These are phyloP conservation scores for Helicoverpa assulta DNA, from an alignment of 2,888 invertebrate genomes.

Conservation along the genomic window DNA sequence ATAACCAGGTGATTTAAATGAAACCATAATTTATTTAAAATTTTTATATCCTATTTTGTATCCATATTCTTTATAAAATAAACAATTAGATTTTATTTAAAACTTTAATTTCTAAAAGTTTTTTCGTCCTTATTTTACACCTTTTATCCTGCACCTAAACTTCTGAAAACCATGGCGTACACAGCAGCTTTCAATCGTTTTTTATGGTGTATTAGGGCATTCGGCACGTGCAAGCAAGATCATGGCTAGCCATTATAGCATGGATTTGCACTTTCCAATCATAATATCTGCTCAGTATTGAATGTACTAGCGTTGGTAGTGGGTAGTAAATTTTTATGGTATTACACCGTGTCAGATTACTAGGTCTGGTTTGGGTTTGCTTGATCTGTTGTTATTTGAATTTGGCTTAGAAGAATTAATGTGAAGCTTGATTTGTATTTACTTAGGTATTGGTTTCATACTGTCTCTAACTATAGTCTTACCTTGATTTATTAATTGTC, in stretches of 20 bases:
- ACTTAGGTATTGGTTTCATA: too few species aligned
- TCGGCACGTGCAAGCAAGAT: conserved; percentile 46
- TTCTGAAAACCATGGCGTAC: conserved; percentile 9
- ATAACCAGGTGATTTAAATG: too few species aligned
- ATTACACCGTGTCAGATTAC: background rate
- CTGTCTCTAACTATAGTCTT: too few species aligned
- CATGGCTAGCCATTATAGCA: conserved; percentile 21
- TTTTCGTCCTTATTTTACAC: too few species aligned
- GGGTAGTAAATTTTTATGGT: conserved; percentile 21
- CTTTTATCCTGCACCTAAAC: background rate
- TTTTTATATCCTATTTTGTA: too few species aligned
- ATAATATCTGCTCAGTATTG: conserved; percentile 35
- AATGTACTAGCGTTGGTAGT: conserved; percentile 8
- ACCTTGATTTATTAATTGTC: too few species aligned
- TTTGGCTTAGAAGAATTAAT: too few species aligned
- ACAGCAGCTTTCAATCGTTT: conserved; percentile 54
- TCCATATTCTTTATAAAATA: too few species aligned
- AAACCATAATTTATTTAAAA: too few species aligned
- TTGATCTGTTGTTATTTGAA: background rate
- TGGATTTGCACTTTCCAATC: conserved; percentile 51
- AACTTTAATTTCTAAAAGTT: too few species aligned
- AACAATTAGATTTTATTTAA: too few species aligned
- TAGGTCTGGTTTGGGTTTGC: background rate
- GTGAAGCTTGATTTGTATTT: too few species aligned
- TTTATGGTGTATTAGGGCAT: conserved; percentile 49